Base-by-base conservation (phyloP, 64 coral and sea anemone genomes). In the Pocillopora verrucosa region DNA sequence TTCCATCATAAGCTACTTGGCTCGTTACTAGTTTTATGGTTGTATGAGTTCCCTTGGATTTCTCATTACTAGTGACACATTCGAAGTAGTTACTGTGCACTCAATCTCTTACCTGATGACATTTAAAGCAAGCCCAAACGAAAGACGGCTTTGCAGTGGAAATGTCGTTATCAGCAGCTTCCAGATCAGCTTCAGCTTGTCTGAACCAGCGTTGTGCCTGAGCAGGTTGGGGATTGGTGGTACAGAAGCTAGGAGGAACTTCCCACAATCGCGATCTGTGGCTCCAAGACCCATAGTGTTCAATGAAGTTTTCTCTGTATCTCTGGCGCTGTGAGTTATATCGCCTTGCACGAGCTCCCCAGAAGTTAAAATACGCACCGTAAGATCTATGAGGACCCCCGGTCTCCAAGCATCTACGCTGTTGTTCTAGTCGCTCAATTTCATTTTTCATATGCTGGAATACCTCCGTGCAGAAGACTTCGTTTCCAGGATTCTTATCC, bases 61-160 rank as follows among this genome's bases (percentile, higher is more conserved):
- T 45, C 41, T 45, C 41, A 45, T 45, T 45, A 6, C 41, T 6
- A 62, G 61, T 62, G 61, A 62, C 61, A 62, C 61, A 24, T 34
- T 13, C 34, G 35, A 68, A 11, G 0, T 34, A 85, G 13, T 37
- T 62, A 5, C 24, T 70, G 36, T 3, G 12, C 36, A 62, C 4
- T 68, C 58, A 36, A 37, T 10, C 64, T 37, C 56, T 38, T 86
- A 95, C 94, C 94, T 95, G 94, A 25, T 95, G 94, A 3, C 90
- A 92, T 51, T 95, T 95, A 63, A 92, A 95, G 74, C 90, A 95
- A 2, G 86, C 90, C 94, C 94, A 95, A 58, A 92, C 94, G 65
- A 80, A 89, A 24, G 80, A 95, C 9, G 86, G 72, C 13, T 82
- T 89, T 9, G 38, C 3, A 30, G 41, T 37, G 25, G 72, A 2